Evolutionary conservation across 2,888 invertebrate species (phyloP).

Genomic region (Catocala nupta): DNA sequence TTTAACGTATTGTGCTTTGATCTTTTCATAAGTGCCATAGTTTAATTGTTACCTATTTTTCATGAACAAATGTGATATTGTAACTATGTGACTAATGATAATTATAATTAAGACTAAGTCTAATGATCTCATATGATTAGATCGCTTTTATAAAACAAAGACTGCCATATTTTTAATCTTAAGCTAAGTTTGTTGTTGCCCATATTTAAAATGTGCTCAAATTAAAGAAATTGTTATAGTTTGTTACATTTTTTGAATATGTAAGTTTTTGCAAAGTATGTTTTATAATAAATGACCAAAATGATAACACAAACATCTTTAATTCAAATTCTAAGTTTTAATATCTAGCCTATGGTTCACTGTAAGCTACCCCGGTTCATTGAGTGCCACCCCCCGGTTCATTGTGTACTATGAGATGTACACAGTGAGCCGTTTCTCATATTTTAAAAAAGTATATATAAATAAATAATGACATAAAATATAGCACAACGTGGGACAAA

Average conservation of each 20-base stretch:
- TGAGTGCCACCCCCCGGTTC: background rate
- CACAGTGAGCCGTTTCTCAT: background rate
- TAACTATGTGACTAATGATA: too few relatives aligned
- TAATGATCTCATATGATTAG: too few relatives aligned
- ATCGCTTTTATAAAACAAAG: background rate
- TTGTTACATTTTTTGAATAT: background rate
- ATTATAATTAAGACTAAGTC: too few relatives aligned
- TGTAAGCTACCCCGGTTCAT: background rate
- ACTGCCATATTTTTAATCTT: too few relatives aligned
- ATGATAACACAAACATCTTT: slow-evolving; percentile 2
- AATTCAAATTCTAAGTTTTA: slow-evolving; percentile 1
- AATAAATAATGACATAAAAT: background rate
- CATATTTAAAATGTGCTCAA: too few relatives aligned
- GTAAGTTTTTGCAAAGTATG: slow-evolving; percentile 1
- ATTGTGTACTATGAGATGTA: slow-evolving; percentile 2
- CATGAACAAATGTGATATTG: too few relatives aligned
- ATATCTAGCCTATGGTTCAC: slow-evolving; percentile 3
- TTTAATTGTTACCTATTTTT: background rate
- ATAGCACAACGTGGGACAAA: background rate
- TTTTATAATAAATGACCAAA: slow-evolving; percentile 3
- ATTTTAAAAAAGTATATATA: background rate
- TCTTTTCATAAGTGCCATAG: background rate
- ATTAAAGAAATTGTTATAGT: background rate
- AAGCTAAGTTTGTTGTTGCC: background rate
- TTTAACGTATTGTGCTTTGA: too few relatives aligned